Base-by-base conservation (phyloP, 2,888 invertebrate species). In the Leptinotarsa peninsularis region DNA sequence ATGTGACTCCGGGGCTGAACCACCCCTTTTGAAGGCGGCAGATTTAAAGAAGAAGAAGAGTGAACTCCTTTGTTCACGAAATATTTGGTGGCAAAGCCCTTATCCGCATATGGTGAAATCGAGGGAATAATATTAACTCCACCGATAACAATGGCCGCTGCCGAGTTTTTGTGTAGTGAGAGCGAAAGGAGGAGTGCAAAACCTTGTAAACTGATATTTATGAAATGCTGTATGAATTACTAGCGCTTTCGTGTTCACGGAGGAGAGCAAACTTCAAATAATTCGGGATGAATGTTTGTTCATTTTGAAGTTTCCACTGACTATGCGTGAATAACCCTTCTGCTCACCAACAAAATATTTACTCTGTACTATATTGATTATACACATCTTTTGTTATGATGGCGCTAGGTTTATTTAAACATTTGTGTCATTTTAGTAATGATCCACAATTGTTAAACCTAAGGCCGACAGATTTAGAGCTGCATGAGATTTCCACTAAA, bases 31-130 rank as follows among this genome's bases (percentile, higher is more conserved):
- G 33, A 68, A 49, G 66, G 49, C 63, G 63, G 68, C 66, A 54
- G 66, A 50, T 74, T 70, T 70, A 3, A 33, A 5, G 18, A 66
- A 23, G 54, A 73, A 66, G 66, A 69, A 69, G 68, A 66, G 66
- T 49, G 66, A 49, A 27, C 43, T 23, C 54, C 66, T 63, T 69
- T 74, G 63, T 69, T 69, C 68, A 66, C 21, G 68, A 73, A 60
- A 74, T 70, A 74, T 74, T 74, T 70, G 66, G 50, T 49, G 63
- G 69, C 52, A 69, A 50, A 56, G 70, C 66, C 69, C 56, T 74
- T 74, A 74, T 74, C 60, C 73, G 69, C 67, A 73, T 68, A 67
- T 73, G 52, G 63, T 43, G 69, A 74, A 69, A 54, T 74, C 50
- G 69, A 74, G 66, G 69, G 49, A 74, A 74, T 74, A 69, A 68